These are phyloP conservation scores for Stichopus chloronotus DNA, from an alignment of 35 echinoderm and acorn worm species.

Conservation along the genomic window DNA sequence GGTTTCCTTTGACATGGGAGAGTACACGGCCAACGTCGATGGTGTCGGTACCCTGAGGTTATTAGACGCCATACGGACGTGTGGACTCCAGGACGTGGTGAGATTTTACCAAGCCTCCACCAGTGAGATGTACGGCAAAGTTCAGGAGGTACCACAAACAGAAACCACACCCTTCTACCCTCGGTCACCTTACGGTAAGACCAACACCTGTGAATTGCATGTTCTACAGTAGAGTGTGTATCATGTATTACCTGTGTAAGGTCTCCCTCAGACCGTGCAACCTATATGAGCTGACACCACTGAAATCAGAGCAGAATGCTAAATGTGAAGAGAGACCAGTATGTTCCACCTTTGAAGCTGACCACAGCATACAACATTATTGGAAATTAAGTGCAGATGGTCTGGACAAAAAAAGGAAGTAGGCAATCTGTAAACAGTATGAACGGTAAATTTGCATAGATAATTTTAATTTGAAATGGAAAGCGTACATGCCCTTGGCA, in stretches of 20 bases:
- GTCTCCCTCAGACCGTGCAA: no score
- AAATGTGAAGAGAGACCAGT: no score
- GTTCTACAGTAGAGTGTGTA: background rate
- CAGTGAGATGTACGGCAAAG: constrained; percentile 98
- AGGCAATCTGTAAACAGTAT: no score
- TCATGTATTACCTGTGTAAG: background rate
- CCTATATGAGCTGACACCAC: no score
- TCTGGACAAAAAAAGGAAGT: no score
- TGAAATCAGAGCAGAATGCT: no score
- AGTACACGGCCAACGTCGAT: constrained; percentile 96
- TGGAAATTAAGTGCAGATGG: no score
- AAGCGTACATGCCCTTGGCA: no score
- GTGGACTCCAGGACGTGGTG: constrained; percentile 74
- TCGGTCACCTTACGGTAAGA: constrained; percentile 92
- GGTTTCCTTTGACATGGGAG: constrained; percentile 98
- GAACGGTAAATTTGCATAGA: no score
- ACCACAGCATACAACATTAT: no score
- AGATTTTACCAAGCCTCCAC: constrained; percentile 98
- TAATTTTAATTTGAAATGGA: no score
- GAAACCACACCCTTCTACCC: constrained; percentile 98
- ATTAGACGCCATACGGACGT: constrained; percentile 91
- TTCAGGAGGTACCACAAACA: constrained; percentile 92
- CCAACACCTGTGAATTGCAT: background rate
- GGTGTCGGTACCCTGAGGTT: constrained; percentile 86
- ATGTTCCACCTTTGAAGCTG: no score